A percentile compares a stretch with the other conserved stretches of the same genome.
Evolutionary conservation across 2,888 invertebrate genomes (phyloP).

Genomic region (Smittia aterrima): DNA sequence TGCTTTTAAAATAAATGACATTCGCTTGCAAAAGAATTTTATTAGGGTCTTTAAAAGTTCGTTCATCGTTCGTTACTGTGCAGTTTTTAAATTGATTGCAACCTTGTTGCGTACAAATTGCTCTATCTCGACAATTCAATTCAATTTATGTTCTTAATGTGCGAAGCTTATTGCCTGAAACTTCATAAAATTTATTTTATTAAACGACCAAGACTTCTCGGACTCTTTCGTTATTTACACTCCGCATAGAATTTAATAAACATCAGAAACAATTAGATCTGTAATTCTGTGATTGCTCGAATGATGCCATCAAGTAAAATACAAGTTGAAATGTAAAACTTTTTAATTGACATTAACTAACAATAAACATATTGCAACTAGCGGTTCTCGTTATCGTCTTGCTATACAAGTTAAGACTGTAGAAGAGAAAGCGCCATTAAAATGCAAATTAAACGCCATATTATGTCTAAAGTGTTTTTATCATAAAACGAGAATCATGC

Average conservation of each 20-base stretch:
- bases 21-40: neutral
- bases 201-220: neutral
- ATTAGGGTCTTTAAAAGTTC: neutral
- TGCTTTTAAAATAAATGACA: neutral
- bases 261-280: no score
- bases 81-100: neutral
- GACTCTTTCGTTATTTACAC: neutral
- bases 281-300: no score
- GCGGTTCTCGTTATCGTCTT: no score
- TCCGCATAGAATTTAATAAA: no score
- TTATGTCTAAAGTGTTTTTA: neutral
- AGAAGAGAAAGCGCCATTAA: neutral
- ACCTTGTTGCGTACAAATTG: neutral
- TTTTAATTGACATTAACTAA: no score
- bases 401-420: no score
- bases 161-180: neutral
- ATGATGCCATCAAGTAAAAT: no score
- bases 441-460: conserved; percentile 1
- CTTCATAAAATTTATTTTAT: neutral
- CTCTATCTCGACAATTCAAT: neutral
- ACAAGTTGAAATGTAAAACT: no score
- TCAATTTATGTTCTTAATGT: conserved; percentile 4
- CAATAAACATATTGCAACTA: neutral
- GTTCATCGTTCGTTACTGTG: neutral
- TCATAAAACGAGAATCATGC: neutral